Base-by-base conservation (phyloP, 1,140 invertebrate species). In the Trypoxylus dichotomus region DNA sequence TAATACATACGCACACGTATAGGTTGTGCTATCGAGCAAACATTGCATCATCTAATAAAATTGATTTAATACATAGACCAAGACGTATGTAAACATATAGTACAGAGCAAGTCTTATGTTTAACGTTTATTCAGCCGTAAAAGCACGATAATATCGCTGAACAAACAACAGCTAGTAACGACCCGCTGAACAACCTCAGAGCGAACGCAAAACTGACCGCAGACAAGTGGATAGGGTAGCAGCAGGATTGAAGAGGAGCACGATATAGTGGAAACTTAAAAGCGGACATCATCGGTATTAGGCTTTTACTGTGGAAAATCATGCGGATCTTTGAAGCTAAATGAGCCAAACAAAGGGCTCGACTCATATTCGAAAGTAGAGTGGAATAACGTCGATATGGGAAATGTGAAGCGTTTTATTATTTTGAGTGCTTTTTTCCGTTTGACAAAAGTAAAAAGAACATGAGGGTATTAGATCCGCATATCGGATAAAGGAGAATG, bases 91-190 rank as follows among this genome's bases (percentile, higher is more conserved):
- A 68, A 68, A 68, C 60, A 68, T 24, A 68, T 10, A 19, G 47
- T n/a, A 68, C 27, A 68, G 19, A 27, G 24, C 24, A 13, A 29
- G 7, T 6, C 60, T 24, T 29, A 68, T 27, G 60, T 68, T 68
- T 76, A 76, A 68, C 54, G 75, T 76, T 76, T 76, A 76, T 76
- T 63, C 75, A 68, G 37, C 75, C 58, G 32, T 76, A 76, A 76
- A 60, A 68, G 54, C 75, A 76, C 24, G 75, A 76, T 76, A 76
- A 63, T 68, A 76, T 76, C 60, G 75, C 75, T 37, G 58, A 24
- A 68, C 58, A 76, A 76, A 76, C 75, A 76, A 25, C 75, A 54
- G 41, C 75, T 54, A 68, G 75, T 71, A 76, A 76, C 29, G 75
- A 58, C 60, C 25, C 19, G 43, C 21, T 13, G 43, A 68, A 76